phyloP scores from a whole-genome alignment of 2,113 vertebrate species.

The Indri indri region DNA sequence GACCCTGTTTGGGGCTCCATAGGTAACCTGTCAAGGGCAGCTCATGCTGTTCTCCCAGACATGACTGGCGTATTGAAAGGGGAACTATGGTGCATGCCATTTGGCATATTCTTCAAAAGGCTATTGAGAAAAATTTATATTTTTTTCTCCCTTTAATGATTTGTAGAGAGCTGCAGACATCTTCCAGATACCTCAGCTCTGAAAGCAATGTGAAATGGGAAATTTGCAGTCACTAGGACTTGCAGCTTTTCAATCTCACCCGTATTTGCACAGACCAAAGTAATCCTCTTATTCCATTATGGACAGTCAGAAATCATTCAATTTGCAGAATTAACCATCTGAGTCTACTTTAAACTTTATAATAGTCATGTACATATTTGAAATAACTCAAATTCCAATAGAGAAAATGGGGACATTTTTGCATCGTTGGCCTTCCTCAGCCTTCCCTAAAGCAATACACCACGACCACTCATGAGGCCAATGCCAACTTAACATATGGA shows the following conservation, averaged over 20 bases:
- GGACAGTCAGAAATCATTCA: conserved; percentile 66
- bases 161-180: not conserved
- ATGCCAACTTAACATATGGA: not conserved
- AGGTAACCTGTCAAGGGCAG: not conserved
- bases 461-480: not conserved
- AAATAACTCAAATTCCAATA: conserved; percentile 56
- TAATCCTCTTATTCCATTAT: conserved; percentile 70
- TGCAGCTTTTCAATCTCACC: conserved; percentile 35
- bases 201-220: not conserved
- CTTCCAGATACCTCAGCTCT: not conserved
- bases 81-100: not conserved
- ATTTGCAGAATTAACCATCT: conserved; percentile 57
- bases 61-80: not conserved
- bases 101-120: conserved; percentile 44
- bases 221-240: conserved; percentile 6
- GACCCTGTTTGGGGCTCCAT: not conserved
- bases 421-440: not conserved
- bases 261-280: conserved; percentile 62
- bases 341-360: conserved; percentile 69
- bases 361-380: conserved; percentile 64
- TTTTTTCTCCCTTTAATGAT: not conserved
- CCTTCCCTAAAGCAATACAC: not conserved
- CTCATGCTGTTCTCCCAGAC: not conserved
- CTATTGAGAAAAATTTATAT: not conserved
- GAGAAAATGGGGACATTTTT: conserved; percentile 24